phyloP scores from a whole-genome alignment of 2,797 vertebrate species.

The Pteronotus mesoamericanus region DNA sequence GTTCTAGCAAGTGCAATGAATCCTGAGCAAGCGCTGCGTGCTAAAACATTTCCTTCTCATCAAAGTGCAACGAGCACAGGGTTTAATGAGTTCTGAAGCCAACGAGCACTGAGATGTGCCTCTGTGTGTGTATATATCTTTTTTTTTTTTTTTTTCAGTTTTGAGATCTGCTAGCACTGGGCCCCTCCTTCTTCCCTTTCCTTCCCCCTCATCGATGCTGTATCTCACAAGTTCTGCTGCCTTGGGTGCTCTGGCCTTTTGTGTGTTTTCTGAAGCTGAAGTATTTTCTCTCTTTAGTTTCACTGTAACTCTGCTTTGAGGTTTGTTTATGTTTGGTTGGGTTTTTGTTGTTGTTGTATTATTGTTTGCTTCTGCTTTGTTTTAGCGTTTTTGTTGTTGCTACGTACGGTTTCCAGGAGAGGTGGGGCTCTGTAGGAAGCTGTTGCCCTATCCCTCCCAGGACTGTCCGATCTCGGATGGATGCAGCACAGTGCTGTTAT shows the following conservation, averaged over 20 bases:
- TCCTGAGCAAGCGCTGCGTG: too few relatives aligned
- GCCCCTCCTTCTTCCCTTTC: not conserved
- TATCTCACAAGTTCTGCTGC: not conserved
- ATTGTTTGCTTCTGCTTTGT: not conserved
- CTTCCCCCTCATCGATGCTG: not conserved
- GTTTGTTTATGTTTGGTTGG: not conserved
- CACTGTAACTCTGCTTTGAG: not conserved
- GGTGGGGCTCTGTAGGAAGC: not conserved
- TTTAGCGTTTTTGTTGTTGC: not conserved
- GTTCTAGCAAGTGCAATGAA: not conserved
- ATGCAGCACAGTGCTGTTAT: not conserved
- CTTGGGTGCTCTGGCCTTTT: not conserved
- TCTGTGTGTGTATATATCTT: not conserved
- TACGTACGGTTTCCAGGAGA: not conserved
- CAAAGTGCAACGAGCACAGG: not conserved
- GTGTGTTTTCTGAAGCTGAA: not conserved
- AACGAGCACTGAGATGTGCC: not conserved
- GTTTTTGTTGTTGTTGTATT: not conserved
- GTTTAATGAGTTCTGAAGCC: not conserved
- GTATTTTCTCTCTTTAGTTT: not conserved
- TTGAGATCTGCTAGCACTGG: not conserved
- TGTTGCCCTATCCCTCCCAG: not conserved
- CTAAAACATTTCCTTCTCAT: not conserved
- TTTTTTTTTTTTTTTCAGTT: not conserved
- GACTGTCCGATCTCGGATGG: not conserved